Conservation (phyloP, 2,113 vertebrate species). For the Condylura cristata region DNA sequence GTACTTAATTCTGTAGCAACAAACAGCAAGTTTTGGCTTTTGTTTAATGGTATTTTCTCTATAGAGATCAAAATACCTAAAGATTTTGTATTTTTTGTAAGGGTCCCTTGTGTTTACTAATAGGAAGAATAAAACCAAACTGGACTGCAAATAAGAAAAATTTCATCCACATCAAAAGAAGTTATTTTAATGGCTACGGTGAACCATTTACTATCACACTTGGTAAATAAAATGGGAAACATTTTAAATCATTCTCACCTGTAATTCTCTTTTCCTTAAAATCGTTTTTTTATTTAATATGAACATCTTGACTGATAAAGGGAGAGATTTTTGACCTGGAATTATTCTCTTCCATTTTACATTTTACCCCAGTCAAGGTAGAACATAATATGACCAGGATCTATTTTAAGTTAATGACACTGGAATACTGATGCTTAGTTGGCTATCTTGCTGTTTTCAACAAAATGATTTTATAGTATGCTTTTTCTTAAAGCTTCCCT, state of each 20-base stretch:
- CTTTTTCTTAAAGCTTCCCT: conserved; percentile 60
- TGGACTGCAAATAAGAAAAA: neutral
- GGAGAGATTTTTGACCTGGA: conserved; percentile 46
- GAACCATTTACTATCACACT: conserved; percentile 6
- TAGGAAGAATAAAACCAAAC: neutral
- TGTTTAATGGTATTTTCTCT: neutral
- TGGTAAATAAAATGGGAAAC: conserved; percentile 24
- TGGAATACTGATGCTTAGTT: conserved; percentile 38
- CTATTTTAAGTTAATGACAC: conserved; percentile 7
- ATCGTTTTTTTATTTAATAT: conserved; percentile 2
- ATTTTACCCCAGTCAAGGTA: neutral
- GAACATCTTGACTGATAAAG: neutral
- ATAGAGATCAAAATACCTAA: neutral
- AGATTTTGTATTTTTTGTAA: conserved; percentile 44
- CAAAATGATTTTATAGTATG: conserved; percentile 48
- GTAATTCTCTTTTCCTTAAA: conserved; percentile 20
- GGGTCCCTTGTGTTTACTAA: conserved; percentile 54
- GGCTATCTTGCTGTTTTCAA: conserved; percentile 38
- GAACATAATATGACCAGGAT: neutral
- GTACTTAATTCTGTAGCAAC: conserved; percentile 39
- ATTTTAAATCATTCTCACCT: conserved; percentile 40
- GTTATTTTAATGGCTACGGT: neutral
- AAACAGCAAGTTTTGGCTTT: conserved; percentile 21
- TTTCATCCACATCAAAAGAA: conserved; percentile 44
- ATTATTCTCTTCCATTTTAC: neutral